A percentile compares a stretch with the other conserved stretches of the same genome.
phyloP scores from a whole-genome alignment of 2,797 vertebrate species.

The Monodelphis domestica region DNA sequence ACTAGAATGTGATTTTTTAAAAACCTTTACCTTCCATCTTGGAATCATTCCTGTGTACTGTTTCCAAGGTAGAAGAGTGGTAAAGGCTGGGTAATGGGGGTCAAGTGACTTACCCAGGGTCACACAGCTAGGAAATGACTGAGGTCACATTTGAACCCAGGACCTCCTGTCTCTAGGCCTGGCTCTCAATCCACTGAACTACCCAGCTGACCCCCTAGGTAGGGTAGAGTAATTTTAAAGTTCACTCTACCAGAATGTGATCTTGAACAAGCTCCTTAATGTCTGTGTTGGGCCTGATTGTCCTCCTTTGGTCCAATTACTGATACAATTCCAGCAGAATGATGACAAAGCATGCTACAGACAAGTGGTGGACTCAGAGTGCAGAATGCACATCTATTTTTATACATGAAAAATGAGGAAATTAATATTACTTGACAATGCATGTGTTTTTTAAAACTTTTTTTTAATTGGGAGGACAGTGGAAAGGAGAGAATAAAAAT shows the following conservation, averaged over 20 bases:
- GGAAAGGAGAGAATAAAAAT: neutral
- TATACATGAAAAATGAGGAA: neutral
- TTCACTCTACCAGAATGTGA: neutral
- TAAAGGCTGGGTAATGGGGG: no score
- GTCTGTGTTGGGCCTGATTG: neutral
- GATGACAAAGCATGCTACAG: neutral
- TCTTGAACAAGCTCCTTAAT: neutral
- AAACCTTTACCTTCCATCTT: no score
- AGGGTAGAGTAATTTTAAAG: no score
- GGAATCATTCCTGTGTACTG: no score
- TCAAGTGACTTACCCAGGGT: no score
- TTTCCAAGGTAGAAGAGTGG: no score
- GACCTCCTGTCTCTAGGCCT: no score
- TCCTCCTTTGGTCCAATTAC: constrained; percentile 21
- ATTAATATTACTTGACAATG: neutral
- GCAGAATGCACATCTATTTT: neutral
- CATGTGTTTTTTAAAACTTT: neutral
- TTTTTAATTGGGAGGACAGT: neutral
- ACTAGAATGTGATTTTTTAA: neutral
- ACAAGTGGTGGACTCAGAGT: neutral
- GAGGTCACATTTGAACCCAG: no score
- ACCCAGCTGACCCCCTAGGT: no score
- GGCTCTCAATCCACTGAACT: no score
- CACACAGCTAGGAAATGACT: no score
- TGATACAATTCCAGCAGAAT: neutral